Base-by-base conservation (phyloP, 1,140 invertebrate species). In the Achatina immaculata region DNA sequence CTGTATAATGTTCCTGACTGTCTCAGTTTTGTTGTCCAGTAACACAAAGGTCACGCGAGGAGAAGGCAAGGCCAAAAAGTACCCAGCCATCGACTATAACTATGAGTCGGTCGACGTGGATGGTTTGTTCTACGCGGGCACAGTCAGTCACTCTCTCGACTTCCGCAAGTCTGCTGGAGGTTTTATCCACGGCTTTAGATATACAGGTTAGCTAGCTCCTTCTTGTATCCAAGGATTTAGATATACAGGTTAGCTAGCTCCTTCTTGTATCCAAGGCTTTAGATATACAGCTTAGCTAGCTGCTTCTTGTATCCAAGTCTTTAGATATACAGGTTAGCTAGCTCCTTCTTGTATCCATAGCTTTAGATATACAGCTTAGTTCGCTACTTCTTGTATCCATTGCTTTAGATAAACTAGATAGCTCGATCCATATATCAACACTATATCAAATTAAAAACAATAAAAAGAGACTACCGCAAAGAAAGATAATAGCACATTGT, bases 221-320 rank as follows among this genome's bases (percentile, higher is more conserved):
- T n/a, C n/a, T 45, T 92, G 92, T 80, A 92, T 92, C 66, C 92
- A 92, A 85, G 92, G 92, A 31, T 92, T 92, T 83, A 84, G 92
- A 76, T 92, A 92, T 84, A 92, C 91, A 85, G 88, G 92, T 92
- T 81, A 84, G 81, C 40, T 31, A 66, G n/a, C n/a, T n/a, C n/a
- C n/a, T n/a, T n/a, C n/a, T 45, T 92, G 92, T 80, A 92, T 92
- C 66, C 92, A 92, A 85, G 92, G 92, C n/a, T 92, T 92, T 83
- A 84, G 92, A 76, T 92, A 92, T 84, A 92, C 91, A 85, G 88
- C 91, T 92, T 81, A 84, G 81, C 40, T 31, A 66, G n/a, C n/a
- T n/a, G n/a, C n/a, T n/a, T n/a, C n/a, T 45, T 92, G 92, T 80
- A 92, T 92, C 66, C 92, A 92, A 85, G 92, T 92, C n/a, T 92